A percentile compares a stretch with the other conserved stretches of the same genome.
Evolutionary conservation across 1,140 invertebrate species (phyloP).

Genomic region (Drosophila parvula): DNA sequence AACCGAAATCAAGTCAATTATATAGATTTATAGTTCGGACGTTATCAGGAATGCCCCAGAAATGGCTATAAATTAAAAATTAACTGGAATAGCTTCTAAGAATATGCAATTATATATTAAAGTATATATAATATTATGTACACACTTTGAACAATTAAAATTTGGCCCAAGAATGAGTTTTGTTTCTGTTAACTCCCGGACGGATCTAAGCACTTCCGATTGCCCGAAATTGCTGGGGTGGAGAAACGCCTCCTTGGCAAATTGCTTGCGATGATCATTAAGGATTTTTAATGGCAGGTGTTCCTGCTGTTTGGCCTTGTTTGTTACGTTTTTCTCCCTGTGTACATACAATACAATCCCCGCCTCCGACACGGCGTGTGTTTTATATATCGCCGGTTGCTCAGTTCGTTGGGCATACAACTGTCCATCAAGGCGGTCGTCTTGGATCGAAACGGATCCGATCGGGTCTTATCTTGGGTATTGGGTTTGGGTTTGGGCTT

Average conservation of each 20-base stretch:
- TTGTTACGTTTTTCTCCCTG: slow-evolving; percentile 12
- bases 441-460: slow-evolving; percentile 37
- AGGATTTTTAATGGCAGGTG: slow-evolving; percentile 9
- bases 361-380: background rate
- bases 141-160: background rate
- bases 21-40: no score
- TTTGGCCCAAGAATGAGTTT: background rate
- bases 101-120: background rate
- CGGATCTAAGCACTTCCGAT: slow-evolving; percentile 3
- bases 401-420: slow-evolving; percentile 59
- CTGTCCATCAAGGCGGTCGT: slow-evolving; percentile 63
- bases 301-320: background rate
- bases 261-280: background rate
- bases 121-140: background rate
- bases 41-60: no score
- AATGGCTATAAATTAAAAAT: no score
- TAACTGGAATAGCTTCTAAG: background rate
- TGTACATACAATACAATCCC: slow-evolving; percentile 11
- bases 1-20: no score
- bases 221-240: background rate
- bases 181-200: background rate
- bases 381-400: slow-evolving; percentile 29
- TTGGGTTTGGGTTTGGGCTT: slow-evolving; percentile 8
- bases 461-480: slow-evolving; percentile 39
- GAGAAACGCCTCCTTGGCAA: background rate